A percentile compares a stretch with the other conserved stretches of the same genome.
phyloP scores from a whole-genome alignment of 2,888 invertebrate species.

The Branchinecta sandiegonensis region DNA sequence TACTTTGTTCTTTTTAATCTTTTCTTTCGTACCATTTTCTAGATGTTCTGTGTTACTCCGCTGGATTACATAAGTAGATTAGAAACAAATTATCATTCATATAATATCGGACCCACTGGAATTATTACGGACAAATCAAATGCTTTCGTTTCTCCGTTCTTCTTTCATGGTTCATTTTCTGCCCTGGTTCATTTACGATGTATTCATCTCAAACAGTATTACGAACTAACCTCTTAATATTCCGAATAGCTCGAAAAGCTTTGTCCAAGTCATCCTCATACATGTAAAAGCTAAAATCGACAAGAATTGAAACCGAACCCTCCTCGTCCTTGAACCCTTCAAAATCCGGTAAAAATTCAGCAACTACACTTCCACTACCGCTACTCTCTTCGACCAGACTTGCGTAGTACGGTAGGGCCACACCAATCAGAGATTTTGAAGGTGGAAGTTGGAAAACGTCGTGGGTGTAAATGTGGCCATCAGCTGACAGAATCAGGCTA shows the following conservation, averaged over 20 bases:
- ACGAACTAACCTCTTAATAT: background rate
- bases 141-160: too few relatives aligned
- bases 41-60: too few relatives aligned
- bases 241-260: background rate
- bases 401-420: background rate
- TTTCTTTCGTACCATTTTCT: too few relatives aligned
- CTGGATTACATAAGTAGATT: too few relatives aligned
- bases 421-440: background rate
- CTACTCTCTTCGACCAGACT: background rate
- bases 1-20: too few relatives aligned
- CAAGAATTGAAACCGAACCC: background rate
- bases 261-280: slow-evolving; percentile 6
- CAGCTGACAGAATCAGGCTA: too few relatives aligned
- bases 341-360: background rate
- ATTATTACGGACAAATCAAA: too few relatives aligned
- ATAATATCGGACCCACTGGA: too few relatives aligned
- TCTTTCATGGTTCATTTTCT: too few relatives aligned
- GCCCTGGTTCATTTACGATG: too few relatives aligned
- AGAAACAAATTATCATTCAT: too few relatives aligned
- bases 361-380: background rate
- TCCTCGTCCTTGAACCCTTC: background rate
- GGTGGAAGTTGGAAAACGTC: background rate
- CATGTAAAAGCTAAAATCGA: background rate
- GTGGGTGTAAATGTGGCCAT: background rate
- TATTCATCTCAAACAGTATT: too few relatives aligned